A percentile compares a stretch with the other conserved stretches of the same genome.
These are phyloP conservation scores for Catharus minimus DNA, from an alignment of 2,113 vertebrate genomes.

Conservation along the genomic window DNA sequence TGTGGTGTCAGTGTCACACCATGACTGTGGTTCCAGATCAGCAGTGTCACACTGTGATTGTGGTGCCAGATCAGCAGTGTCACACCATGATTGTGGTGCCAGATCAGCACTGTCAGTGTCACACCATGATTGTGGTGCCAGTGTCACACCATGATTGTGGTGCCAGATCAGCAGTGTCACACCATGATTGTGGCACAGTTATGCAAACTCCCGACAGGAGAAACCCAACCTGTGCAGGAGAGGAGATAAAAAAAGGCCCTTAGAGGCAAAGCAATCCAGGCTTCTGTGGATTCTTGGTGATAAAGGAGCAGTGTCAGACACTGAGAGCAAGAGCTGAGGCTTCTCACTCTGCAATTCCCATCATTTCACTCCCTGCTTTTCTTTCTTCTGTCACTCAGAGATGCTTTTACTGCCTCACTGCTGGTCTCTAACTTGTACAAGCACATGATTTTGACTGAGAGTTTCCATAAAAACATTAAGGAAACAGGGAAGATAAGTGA, in stretches of 20 bases:
- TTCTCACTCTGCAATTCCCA: neutral
- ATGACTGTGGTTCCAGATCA: too few species aligned
- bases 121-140: neutral
- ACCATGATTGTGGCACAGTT: neutral
- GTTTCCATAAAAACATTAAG: neutral
- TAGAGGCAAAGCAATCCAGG: constrained; percentile 9
- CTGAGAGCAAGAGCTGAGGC: neutral
- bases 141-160: neutral
- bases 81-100: too few species aligned
- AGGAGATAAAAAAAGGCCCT: constrained; percentile 38
- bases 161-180: neutral
- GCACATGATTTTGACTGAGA: neutral
- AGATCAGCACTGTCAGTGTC: neutral
- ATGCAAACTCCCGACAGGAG: neutral
- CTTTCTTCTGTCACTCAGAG: neutral
- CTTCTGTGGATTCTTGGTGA: neutral
- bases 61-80: too few species aligned
- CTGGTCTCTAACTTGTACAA: neutral
- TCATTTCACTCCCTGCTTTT: neutral
- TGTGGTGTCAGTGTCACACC: neutral
- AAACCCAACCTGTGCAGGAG: neutral
- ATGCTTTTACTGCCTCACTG: neutral
- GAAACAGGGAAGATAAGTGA: neutral
- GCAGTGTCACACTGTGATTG: too few species aligned
- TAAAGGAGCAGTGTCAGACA: neutral